Base-by-base conservation (phyloP, 2,113 vertebrate genomes). In the Amazona guildingii region DNA sequence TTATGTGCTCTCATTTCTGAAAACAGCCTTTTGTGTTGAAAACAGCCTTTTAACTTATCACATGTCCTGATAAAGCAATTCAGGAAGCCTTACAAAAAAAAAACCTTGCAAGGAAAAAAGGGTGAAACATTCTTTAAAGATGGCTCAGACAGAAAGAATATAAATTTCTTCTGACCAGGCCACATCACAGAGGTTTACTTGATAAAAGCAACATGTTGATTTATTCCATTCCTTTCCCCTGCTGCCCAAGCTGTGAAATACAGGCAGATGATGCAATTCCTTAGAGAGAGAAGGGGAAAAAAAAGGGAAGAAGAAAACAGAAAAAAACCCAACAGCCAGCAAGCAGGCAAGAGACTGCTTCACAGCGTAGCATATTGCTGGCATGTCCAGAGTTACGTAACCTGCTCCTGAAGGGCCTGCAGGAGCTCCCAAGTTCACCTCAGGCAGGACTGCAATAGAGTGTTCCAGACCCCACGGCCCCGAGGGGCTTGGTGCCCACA, bases 261-360 rank as follows among this genome's bases (percentile, higher is more conserved):
- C 94, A 95, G 90, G 95, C 90, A 93, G 70, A 96, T 95, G 95
- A 96, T 96, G 97, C 96, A 97, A 96, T 95, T 83, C 78, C 77
- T 86, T 43, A 0, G 72, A 94, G 68, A 80, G 88, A 87, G 63
- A 48, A 64, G 5, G 5, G 2, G 3, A 3, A 1, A 11, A 7
- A 24, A 19, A 28, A n/a, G 15, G 43, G 29, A 28, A 29, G 37
- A 10, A n/a, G 1, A 13, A 6, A 3, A 27, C 23, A 16, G 29
- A 5, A 6, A 7, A 20, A 33, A 41, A 29, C 11, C 19, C 46
- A 39, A 33, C 48, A 44, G 9, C 33, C 29, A 87, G 44, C n/a
- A 88, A 93, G 54, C 41, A 89, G 68, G 59, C 41, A 59, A 74
- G 41, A 66, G 66, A 59, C 48, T 43, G 31, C 91, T 92, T 92